Evolutionary conservation across 2,888 invertebrate species (phyloP).

Genomic region (Catocala sponsa): DNA sequence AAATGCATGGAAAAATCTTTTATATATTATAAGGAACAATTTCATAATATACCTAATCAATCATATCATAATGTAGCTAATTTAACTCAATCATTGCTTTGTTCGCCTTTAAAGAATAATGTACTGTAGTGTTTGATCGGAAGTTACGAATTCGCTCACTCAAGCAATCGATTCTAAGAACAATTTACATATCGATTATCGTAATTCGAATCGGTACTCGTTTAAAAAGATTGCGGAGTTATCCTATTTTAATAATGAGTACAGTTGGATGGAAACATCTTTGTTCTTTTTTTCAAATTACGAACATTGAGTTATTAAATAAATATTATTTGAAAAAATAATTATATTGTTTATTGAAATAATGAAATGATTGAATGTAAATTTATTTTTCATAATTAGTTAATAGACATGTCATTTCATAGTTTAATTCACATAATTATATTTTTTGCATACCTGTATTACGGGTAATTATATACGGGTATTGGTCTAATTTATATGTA

Average conservation of each 20-base stretch:
- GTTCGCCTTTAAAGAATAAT: slow-evolving; percentile 5
- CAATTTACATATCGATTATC: slow-evolving; percentile 40
- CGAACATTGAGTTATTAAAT: too few relatives aligned
- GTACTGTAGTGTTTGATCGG: slow-evolving; percentile 12
- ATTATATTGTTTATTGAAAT: too few relatives aligned
- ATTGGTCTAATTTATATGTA: too few relatives aligned
- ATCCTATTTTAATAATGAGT: slow-evolving; percentile 16
- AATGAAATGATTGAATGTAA: too few relatives aligned
- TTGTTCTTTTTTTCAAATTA: not conserved
- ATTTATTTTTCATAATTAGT: too few relatives aligned
- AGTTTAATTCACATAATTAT: too few relatives aligned
- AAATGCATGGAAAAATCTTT: too few relatives aligned
- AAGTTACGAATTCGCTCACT: slow-evolving; percentile 40
- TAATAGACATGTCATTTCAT: too few relatives aligned
- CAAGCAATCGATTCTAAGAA: slow-evolving; percentile 39
- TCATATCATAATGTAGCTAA: not conserved
- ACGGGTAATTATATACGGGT: too few relatives aligned
- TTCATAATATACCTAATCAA: not conserved
- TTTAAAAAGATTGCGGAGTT: slow-evolving; percentile 25
- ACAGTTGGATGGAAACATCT: slow-evolving; percentile 8
- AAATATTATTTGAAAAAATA: too few relatives aligned
- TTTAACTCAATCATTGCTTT: not conserved
- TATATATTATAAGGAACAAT: not conserved
- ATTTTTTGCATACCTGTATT: too few relatives aligned
- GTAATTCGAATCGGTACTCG: slow-evolving; percentile 23